These are phyloP conservation scores for Rhyacichthys aspro DNA, from an alignment of 2,797 vertebrate genomes.

Conservation along the genomic window DNA sequence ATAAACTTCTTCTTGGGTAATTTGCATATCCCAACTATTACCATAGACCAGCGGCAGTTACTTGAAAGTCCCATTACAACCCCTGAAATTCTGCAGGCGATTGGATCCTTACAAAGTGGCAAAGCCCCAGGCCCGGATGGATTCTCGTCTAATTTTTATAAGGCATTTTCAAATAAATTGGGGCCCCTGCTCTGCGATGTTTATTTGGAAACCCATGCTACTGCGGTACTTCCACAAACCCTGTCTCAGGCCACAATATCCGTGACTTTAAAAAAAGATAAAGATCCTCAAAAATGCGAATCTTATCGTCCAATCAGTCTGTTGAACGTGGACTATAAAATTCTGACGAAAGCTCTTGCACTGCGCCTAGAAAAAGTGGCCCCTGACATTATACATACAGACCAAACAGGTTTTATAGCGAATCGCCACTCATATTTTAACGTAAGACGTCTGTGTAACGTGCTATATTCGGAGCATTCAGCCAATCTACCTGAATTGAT, in stretches of 20 bases:
- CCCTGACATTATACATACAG: background rate
- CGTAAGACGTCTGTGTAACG: background rate
- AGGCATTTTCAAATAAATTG: background rate
- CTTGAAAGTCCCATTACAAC: too few species aligned
- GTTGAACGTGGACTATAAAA: too few species aligned
- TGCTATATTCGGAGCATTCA: background rate
- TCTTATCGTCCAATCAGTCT: too few species aligned
- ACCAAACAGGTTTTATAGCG: background rate
- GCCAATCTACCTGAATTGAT: background rate
- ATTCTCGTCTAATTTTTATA: background rate
- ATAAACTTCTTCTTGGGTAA: too few species aligned
- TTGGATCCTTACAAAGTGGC: background rate
- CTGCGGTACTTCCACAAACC: background rate
- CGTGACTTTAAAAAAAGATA: too few species aligned
- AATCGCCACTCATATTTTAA: constrained; percentile 1
- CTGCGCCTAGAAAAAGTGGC: background rate
- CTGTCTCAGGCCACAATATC: too few species aligned
- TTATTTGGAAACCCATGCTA: background rate
- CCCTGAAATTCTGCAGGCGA: too few species aligned
- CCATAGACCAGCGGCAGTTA: too few species aligned
- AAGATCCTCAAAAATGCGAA: too few species aligned
- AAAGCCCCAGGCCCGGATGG: background rate
- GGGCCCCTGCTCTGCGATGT: background rate
- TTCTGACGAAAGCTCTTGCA: too few species aligned
- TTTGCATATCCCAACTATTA: too few species aligned